Conservation (phyloP, 2,797 vertebrate genomes). For the Pangasius macronema region DNA sequence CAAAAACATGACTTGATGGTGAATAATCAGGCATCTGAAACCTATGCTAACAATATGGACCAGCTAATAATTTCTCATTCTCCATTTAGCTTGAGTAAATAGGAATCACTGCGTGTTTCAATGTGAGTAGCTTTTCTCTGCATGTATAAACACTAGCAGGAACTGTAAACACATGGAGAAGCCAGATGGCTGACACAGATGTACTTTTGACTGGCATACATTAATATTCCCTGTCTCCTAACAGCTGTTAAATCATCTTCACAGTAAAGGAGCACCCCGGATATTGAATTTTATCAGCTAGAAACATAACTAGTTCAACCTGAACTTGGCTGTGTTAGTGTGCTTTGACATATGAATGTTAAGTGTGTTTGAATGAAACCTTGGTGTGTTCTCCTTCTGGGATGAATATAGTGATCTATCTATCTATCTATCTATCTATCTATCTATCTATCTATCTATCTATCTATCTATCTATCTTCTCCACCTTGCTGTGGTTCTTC, state of each 20-base stretch:
- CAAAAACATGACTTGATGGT: slow-evolving; percentile 2
- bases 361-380: neutral
- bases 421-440: too few relatives aligned
- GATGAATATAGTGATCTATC: too few relatives aligned
- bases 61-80: neutral
- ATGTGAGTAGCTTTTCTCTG: slow-evolving; percentile 50
- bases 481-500: neutral
- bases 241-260: neutral
- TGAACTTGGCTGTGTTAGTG: neutral
- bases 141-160: slow-evolving; percentile 57
- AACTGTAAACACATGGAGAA: slow-evolving; percentile 49
- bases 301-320: neutral
- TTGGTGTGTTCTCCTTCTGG: too few relatives aligned
- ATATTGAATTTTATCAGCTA: neutral
- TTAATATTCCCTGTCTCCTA: neutral
- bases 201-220: slow-evolving; percentile 49
- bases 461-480: neutral
- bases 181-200: slow-evolving; percentile 74
- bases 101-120: slow-evolving; percentile 39
- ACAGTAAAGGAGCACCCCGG: neutral
- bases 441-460: too few relatives aligned
- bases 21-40: neutral
- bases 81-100: neutral
- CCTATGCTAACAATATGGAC: too few relatives aligned
- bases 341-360: neutral